Evolutionary conservation across 2,113 vertebrate species (phyloP).

Genomic region (Saimiri boliviensis): DNA sequence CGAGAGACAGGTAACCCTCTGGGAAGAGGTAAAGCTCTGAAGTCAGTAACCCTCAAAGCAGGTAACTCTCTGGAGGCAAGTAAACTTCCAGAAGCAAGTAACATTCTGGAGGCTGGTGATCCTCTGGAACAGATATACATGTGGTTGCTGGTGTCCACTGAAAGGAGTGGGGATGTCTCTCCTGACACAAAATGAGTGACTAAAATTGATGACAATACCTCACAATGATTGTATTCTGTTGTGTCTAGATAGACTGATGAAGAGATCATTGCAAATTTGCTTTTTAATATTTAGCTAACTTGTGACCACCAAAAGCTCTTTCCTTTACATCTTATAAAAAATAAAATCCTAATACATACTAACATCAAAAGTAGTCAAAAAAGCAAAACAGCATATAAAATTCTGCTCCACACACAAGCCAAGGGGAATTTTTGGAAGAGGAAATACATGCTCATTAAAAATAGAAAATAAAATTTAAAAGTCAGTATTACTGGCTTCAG

Average conservation of each 20-base stretch:
- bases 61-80: too few species aligned
- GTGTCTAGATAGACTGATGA: accelerated
- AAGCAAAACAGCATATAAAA: background rate
- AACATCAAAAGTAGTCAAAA: background rate
- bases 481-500: too few species aligned
- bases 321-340: background rate
- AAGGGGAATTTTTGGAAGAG: background rate
- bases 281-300: background rate
- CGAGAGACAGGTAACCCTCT: too few species aligned
- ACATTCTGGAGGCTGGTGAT: background rate
- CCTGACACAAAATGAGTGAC: accelerated
- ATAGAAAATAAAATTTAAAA: background rate
- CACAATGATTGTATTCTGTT: too few species aligned
- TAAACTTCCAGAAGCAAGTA: background rate
- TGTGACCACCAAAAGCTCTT: background rate
- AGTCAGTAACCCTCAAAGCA: too few species aligned
- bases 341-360: background rate
- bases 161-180: accelerated
- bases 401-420: background rate
- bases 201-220: accelerated
- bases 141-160: accelerated
- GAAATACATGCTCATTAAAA: background rate
- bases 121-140: accelerated
- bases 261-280: background rate
- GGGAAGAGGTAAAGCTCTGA: too few species aligned